Base-by-base conservation (phyloP, 2,888 invertebrate genomes). In the Erebia palarica region DNA sequence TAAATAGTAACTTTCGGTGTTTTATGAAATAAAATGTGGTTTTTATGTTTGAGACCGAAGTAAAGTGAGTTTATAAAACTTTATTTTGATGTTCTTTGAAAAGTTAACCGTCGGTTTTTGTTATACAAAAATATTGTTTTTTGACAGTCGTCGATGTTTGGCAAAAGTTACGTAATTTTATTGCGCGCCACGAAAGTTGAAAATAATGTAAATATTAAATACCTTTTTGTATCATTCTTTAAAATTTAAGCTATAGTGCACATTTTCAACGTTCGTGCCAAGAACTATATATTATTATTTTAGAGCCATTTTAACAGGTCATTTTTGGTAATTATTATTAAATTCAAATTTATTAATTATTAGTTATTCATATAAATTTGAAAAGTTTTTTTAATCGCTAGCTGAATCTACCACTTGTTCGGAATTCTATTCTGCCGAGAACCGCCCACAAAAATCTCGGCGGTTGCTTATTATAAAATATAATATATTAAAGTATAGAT, bases 121-220 rank as follows among this genome's bases (percentile, higher is more conserved):
- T 7, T 10, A 7, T 9, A 18, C 16, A 49, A 4, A n/a, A 16
- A 55, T 14, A 13, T 18, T 49, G 16, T 61, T 63, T 21, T 63
- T 49, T 63, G 8, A 21, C 47, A 27, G 7, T 63, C 47, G 14
- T 49, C 21, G 63, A 21, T 63, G 63, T 63, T 63, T 49, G 63
- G 63, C 47, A 1, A 47, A 49, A 21, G 47, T 63, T 63, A 63
- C 49, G 49, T n/a, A 14, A 9, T 10, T 13, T 14, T 14, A 14
- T 21, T 21, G 9, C 13, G 7, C 10, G 18, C 8, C 18, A 21
- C 14, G 11, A 44, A 47, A 13, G 61, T 47, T 57, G 57, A 21
- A 57, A 57, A 16, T 36, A 55, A 16, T 14, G 1, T 10, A 3
- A 0, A 9, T 16, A 47, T 47, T 4, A 47, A 47, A 13, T 1